Evolutionary conservation across 2,797 vertebrate genomes (phyloP), one percentile per base, ranked within the genome.

Genomic region (Nyctalus aviator): DNA sequence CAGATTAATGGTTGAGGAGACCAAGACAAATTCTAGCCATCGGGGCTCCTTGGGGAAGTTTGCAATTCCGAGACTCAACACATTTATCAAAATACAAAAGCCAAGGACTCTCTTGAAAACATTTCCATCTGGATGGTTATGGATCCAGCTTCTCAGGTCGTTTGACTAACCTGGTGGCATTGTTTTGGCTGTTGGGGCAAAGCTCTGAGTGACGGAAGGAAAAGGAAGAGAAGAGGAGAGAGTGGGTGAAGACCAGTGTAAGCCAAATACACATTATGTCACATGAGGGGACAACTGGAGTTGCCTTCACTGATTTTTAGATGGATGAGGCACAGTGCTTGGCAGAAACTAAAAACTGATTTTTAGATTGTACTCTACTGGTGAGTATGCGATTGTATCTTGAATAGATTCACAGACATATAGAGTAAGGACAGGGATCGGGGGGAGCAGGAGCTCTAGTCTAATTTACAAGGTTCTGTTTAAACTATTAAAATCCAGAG

Each of bases 51-150:
- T 5, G 17, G 55, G 35, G 53, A 46, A 44, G 53, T 37, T 82
- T 69, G 44, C 4, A 73, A 48, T 76, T 81, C 41, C 53, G 14
- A 79, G 82, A 83, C 11, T 50, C 76, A 85, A 90, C 17, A 79
- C 21, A 76, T 41, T n/a, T 91, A 44, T 62, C 85, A 25, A 91
- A 94, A 79, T 21, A 50, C n/a, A 86, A 90, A 90, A 86, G 55
- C 32, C 17, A 64, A 78, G 46, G 68, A 41, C 30, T 35, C 92
- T 23, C 44, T 27, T 15, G 5, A 79, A 62, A 66, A 64, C 3
- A 44, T 64, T 92, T 82, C 50, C 66, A 64, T 78, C 64, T 88
- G 46, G 46, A 72, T 37, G 35, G 59, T 14, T 59, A 71, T 9
- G 50, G 94, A 71, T 37, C 0, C 0, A 53, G 17, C 41, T 64